Evolutionary conservation across 2,888 invertebrate genomes (phyloP).

Genomic region (Dasysyrphus tricinctus): DNA sequence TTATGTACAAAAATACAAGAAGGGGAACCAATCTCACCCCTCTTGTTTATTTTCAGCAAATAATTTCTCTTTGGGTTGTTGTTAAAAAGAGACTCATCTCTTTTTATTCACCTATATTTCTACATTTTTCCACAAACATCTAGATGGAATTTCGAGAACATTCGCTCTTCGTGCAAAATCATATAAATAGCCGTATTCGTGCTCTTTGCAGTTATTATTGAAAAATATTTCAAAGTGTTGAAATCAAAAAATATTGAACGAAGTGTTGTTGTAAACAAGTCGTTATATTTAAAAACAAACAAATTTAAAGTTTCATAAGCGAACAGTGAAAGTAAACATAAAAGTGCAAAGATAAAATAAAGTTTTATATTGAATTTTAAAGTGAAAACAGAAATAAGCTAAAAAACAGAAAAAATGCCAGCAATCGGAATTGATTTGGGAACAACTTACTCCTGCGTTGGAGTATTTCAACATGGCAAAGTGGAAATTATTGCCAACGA

Average conservation of each 20-base stretch:
- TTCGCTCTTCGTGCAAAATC: conserved; percentile 33
- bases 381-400: too few species aligned
- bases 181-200: conserved; percentile 45
- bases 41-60: too few species aligned
- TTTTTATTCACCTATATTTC: not conserved
- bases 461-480: conserved; percentile 90
- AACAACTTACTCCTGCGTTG: conserved; percentile 92
- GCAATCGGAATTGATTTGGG: conserved; percentile 93
- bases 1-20: too few species aligned
- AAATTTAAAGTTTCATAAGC: not conserved
- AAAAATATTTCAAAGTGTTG: conserved; percentile 29
- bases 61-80: too few species aligned
- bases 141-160: conserved; percentile 38
- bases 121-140: conserved; percentile 18
- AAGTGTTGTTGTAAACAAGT: conserved; percentile 25
- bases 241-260: not conserved
- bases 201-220: conserved; percentile 42
- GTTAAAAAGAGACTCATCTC: too few species aligned
- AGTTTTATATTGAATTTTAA: not conserved
- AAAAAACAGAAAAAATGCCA: conserved; percentile 81
- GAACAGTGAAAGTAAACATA: not conserved
- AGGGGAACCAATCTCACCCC: too few species aligned
- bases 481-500: conserved; percentile 92
- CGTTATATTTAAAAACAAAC: not conserved
- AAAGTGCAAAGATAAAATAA: not conserved